Percentiles rank a stretch among this genome's conserved stretches.
phyloP scores from a whole-genome alignment of 2,113 vertebrate genomes.

The Scophthalmus maximus region DNA sequence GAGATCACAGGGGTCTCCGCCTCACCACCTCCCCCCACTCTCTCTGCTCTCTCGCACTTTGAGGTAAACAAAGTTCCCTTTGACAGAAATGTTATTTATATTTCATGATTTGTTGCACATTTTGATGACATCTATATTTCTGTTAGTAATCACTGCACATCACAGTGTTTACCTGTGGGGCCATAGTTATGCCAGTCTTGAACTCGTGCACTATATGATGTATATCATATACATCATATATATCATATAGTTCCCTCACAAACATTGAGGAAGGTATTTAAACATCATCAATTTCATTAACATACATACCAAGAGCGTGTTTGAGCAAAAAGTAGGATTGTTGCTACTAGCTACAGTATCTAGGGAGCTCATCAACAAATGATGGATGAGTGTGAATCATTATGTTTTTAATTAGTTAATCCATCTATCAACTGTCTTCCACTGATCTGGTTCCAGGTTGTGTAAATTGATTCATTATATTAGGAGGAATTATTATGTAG shows the following conservation, averaged over 20 bases:
- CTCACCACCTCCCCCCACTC: constrained; percentile 55
- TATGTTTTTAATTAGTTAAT: background rate
- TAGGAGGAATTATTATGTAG: background rate
- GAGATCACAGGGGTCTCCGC: constrained; percentile 18
- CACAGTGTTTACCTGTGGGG: background rate
- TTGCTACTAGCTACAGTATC: background rate
- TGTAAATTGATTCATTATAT: background rate
- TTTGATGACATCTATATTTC: background rate
- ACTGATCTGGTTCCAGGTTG: background rate
- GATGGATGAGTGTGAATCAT: background rate
- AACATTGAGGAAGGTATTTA: too few relatives aligned
- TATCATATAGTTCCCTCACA: background rate
- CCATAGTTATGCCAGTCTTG: background rate
- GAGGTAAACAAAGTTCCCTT: constrained; percentile 51
- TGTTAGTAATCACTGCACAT: background rate
- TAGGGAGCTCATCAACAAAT: background rate
- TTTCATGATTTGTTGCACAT: too few relatives aligned
- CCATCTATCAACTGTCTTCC: background rate
- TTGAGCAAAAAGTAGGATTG: too few relatives aligned
- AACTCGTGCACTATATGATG: too few relatives aligned
- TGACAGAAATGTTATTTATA: background rate
- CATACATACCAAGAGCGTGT: too few relatives aligned
- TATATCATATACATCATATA: too few relatives aligned
- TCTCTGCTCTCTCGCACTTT: constrained; percentile 59
- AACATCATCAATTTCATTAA: too few relatives aligned